Conservation (phyloP, 2,113 vertebrate species). For the Rhinoptilus africanus region DNA sequence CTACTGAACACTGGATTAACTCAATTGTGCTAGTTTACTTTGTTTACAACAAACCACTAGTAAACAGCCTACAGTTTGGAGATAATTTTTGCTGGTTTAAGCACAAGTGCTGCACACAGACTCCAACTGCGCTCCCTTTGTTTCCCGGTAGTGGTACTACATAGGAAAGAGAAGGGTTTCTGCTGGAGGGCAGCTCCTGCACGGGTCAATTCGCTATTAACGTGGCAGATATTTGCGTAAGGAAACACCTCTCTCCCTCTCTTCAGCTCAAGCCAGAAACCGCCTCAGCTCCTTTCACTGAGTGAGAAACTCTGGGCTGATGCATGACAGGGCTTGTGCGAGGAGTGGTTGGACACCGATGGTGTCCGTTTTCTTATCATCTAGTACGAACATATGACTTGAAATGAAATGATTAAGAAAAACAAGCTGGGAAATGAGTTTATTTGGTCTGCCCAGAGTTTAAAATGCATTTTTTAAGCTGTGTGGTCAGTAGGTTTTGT, state of each 20-base stretch:
- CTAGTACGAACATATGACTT: neutral
- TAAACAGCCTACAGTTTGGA: neutral
- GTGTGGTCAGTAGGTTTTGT: neutral
- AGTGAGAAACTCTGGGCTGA: neutral
- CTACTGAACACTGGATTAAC: neutral
- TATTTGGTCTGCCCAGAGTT: neutral
- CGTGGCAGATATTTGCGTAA: neutral
- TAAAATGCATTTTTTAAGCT: neutral
- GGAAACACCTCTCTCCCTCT: neutral
- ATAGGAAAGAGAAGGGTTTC: neutral
- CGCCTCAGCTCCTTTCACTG: neutral
- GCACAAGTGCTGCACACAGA: neutral
- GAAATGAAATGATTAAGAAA: neutral
- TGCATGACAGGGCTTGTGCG: neutral
- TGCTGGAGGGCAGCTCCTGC: neutral
- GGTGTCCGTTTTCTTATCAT: neutral
- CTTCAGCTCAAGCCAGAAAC: neutral
- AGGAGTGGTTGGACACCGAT: neutral
- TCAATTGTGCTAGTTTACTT: fast-evolving
- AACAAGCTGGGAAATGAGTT: neutral
- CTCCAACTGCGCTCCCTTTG: neutral
- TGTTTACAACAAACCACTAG: neutral
- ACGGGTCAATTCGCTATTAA: neutral
- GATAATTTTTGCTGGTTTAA: neutral
- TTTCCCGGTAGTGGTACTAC: fast-evolving